These are phyloP conservation scores for Drosophila albomicans DNA, from an alignment of 1,140 invertebrate genomes.

Conservation along the genomic window DNA sequence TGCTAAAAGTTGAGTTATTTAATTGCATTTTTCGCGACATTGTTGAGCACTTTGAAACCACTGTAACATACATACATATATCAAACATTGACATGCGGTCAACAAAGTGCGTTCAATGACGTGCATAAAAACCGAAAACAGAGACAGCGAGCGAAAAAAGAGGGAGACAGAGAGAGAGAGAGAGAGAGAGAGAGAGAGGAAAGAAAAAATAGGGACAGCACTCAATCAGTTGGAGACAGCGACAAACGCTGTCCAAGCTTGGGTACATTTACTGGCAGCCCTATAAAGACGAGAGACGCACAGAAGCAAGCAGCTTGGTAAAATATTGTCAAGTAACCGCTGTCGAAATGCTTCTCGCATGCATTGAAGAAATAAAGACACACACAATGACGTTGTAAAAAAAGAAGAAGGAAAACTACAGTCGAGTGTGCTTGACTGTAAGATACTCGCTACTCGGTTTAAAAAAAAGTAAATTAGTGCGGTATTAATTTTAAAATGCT, in stretches of 20 bases:
- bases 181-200: not conserved
- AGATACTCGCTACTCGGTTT: no score
- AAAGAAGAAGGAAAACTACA: conserved; percentile 4
- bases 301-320: conserved; percentile 43
- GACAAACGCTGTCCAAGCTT: conserved; percentile 32
- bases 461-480: no score
- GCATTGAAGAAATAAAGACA: conserved; percentile 62
- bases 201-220: conserved; percentile 51
- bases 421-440: no score
- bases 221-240: conserved; percentile 69
- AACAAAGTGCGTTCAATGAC: conserved; percentile 81
- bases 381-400: conserved; percentile 58
- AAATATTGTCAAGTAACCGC: conserved; percentile 82
- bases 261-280: conserved; percentile 32
- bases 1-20: no score
- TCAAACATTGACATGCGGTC: conserved; percentile 76
- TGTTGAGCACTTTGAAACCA: conserved; percentile 3
- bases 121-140: conserved; percentile 71
- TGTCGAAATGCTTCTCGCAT: conserved; percentile 61
- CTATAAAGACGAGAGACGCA: conserved; percentile 46
- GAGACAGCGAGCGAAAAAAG: not conserved
- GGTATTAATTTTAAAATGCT: no score
- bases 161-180: not conserved
- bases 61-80: conserved; percentile 50
- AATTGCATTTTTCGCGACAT: not conserved